A percentile compares a stretch with the other conserved stretches of the same genome.
Conservation (phyloP, 2,113 vertebrate genomes). For the Globicephala melas region DNA sequence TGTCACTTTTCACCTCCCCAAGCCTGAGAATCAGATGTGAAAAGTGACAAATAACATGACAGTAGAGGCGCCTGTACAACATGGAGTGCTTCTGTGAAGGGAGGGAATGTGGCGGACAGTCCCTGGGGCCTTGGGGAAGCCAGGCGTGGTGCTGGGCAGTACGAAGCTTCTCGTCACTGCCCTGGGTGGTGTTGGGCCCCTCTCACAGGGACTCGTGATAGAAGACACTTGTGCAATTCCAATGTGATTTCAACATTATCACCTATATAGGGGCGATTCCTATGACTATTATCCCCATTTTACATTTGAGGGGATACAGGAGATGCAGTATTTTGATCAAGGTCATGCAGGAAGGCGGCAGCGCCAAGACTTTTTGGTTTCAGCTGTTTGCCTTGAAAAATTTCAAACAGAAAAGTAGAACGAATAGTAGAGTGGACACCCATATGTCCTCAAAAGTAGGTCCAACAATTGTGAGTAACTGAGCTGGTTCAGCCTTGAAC, state of each 20-base stretch:
- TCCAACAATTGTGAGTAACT: rapidly evolving
- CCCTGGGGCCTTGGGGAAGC: not conserved
- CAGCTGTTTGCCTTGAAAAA: not conserved
- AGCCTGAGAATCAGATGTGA: not conserved
- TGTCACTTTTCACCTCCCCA: not conserved
- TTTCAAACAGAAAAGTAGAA: not conserved
- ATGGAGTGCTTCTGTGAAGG: not conserved
- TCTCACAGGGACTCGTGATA: not conserved
- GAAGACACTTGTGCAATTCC: not conserved
- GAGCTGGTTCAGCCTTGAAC: not conserved
- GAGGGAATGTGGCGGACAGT: not conserved
- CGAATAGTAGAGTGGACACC: not conserved
- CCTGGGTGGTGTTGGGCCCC: not conserved
- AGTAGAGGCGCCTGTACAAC: not conserved
- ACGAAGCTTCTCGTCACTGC: not conserved
- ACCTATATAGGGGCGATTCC: not conserved
- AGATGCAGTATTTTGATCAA: not conserved
- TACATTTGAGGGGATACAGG: not conserved
- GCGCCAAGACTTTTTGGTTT: not conserved
- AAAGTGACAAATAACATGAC: not conserved
- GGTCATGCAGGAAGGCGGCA: not conserved
- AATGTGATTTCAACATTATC: not conserved
- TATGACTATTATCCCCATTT: not conserved
- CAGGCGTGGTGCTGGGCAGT: not conserved
- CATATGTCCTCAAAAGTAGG: rapidly evolving